phyloP scores from a whole-genome alignment of 2,797 vertebrate species.

The Sylvia borin region DNA sequence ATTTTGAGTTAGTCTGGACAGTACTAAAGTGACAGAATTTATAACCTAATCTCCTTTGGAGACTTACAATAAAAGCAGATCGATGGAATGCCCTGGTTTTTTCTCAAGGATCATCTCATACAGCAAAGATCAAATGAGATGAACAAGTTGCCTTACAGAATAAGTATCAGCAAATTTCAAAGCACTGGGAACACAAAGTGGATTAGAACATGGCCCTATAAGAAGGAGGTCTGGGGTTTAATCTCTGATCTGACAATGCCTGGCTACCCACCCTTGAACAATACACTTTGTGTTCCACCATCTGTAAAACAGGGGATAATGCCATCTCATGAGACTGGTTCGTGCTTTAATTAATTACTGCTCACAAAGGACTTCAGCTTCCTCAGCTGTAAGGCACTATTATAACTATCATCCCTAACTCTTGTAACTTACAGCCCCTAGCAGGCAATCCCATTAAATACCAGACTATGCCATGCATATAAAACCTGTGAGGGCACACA shows the following conservation, averaged over 20 bases:
- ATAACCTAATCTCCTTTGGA: not conserved
- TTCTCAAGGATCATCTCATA: not conserved
- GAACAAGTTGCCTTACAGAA: not conserved
- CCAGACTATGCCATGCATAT: fast-evolving
- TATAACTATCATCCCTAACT: not conserved
- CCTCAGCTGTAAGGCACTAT: not conserved
- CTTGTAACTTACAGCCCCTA: not conserved
- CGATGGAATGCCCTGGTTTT: not conserved
- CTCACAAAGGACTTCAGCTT: not conserved
- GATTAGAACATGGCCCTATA: not conserved
- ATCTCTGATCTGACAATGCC: not conserved
- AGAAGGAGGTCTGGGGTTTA: not conserved
- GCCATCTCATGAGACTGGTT: not conserved
- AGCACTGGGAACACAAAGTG: not conserved
- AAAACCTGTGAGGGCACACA: not conserved
- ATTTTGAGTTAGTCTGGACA: not conserved
- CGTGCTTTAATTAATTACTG: slow-evolving; percentile 36
- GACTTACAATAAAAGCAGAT: not conserved
- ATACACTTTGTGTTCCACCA: not conserved
- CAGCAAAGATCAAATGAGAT: not conserved
- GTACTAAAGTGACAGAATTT: not conserved
- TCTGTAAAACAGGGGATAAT: not conserved
- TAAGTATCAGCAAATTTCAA: slow-evolving; percentile 7
- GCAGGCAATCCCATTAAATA: not conserved
- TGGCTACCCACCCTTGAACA: not conserved